A percentile compares a stretch with the other conserved stretches of the same genome.
Evolutionary conservation across 2,797 vertebrate species (phyloP).

Genomic region (Echeneis naucrates): DNA sequence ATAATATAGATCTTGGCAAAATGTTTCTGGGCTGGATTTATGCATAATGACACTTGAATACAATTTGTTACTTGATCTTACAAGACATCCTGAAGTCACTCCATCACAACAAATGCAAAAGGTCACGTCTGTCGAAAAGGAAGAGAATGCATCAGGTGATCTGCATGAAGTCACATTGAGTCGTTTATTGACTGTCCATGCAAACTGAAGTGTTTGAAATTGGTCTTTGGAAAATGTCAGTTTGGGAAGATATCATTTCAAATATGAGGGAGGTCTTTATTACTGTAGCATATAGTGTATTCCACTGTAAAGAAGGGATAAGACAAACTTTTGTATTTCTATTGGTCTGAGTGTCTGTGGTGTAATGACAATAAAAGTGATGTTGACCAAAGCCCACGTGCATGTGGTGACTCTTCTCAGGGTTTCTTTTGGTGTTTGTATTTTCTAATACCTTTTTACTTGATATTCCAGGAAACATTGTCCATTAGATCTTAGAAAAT

Average conservation of each 20-base stretch:
- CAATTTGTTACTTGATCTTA: constrained; percentile 18
- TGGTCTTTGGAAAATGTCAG: constrained; percentile 27
- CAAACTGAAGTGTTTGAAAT: constrained; percentile 45
- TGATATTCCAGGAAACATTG: not conserved
- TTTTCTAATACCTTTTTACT: not conserved
- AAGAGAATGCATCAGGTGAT: constrained; percentile 21
- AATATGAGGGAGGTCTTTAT: constrained; percentile 46
- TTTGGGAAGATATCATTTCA: constrained; percentile 59
- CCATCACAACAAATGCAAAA: constrained; percentile 13
- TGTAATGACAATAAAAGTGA: constrained; percentile 81
- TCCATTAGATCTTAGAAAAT: too few species aligned
- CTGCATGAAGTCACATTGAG: constrained; percentile 61
- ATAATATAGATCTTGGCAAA: constrained; percentile 8
- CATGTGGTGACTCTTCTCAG: not conserved
- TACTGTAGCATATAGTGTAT: constrained; percentile 73
- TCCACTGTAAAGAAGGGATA: constrained; percentile 72
- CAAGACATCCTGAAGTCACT: constrained; percentile 33
- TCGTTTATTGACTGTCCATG: constrained; percentile 28
- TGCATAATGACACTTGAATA: constrained; percentile 37
- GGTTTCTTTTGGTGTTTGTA: not conserved
- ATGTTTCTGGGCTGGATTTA: constrained; percentile 31
- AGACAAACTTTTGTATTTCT: constrained; percentile 75
- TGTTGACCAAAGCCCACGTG: constrained; percentile 35
- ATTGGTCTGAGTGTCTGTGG: constrained; percentile 71
- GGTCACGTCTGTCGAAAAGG: constrained; percentile 17